These are phyloP conservation scores for Drosophila watanabei DNA, from an alignment of 1,140 invertebrate species.

Conservation along the genomic window DNA sequence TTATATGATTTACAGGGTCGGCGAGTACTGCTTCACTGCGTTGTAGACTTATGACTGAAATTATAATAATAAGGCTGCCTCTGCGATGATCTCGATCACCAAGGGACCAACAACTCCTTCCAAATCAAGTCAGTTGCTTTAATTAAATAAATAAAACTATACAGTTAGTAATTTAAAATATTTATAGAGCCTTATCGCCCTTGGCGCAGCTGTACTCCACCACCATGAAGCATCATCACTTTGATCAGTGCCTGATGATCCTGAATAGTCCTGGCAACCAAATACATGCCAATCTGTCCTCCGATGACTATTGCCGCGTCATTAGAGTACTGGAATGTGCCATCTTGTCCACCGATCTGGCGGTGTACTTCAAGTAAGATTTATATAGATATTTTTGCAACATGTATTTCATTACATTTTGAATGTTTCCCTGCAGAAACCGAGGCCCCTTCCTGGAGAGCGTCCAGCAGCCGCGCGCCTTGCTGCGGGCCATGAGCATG, in stretches of 20 bases:
- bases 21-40: too few species aligned
- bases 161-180: background rate
- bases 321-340: conserved; percentile 97
- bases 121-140: conserved; percentile 94
- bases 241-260: conserved; percentile 98
- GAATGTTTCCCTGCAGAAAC: conserved; percentile 87
- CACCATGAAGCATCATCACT: conserved; percentile 99
- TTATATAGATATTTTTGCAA: rapidly evolving
- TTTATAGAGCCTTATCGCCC: conserved; percentile 93
- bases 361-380: conserved; percentile 95
- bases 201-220: conserved; percentile 97
- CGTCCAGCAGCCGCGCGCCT: conserved; percentile 90
- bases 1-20: too few species aligned
- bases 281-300: conserved; percentile 94
- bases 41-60: too few species aligned
- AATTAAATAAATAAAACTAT: background rate
- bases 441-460: conserved; percentile 93
- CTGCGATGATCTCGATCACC: conserved; percentile 98
- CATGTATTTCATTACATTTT: background rate
- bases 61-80: conserved; percentile 92
- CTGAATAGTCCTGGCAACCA: conserved; percentile 97
- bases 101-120: conserved; percentile 99
- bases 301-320: conserved; percentile 95
- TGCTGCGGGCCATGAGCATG: conserved; percentile 97
- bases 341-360: conserved; percentile 97